Base-by-base conservation (phyloP, 2,113 vertebrate genomes). In the Helogale parvula region DNA sequence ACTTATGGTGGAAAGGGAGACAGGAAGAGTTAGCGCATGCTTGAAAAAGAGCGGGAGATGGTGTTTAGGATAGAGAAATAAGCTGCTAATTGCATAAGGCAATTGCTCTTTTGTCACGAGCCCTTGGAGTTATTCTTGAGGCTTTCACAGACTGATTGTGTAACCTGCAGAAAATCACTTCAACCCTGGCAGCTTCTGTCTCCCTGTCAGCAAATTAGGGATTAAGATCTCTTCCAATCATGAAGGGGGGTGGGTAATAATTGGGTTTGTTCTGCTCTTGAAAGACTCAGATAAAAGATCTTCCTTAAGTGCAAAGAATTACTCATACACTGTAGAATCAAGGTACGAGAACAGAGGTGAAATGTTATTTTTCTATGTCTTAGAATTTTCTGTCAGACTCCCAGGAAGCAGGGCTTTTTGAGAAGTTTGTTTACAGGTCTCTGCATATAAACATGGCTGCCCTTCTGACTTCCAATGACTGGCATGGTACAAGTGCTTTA, bases 191-290 rank as follows among this genome's bases (percentile, higher is more conserved):
- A 76, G 57, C n/a, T 93, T 90, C 94, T 95, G 71, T 86, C 85
- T 95, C 45, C 72, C 81, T 69, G 85, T 83, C 94, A 95, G 71
- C 47, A 91, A 94, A 91, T 97, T 95, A 94, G 25, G 63, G 81
- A 91, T 97, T 97, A 90, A 81, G 69, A 94, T 96, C 82, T 66
- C 57, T 96, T 97, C 84, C 81, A 77, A 16, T 88, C 87, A 54
- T 29, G 35, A 68, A 94, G 33, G 17, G 27, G 63, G 29, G 33
- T 45, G 7, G 11, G 31, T 97, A 96, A 97, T 95, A 94, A 97
- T 68, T 93, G 68, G 71, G 91, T 98, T 94, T 77, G 60, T 97
- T 94, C 92, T 29, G 38, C 52, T 80, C 92, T 96, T 97, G 66
- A 97, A 86, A 88, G 76, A 41, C 71, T 96, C 80, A 90, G 72